Evolutionary conservation across 2,113 vertebrate genomes (phyloP), one percentile per base, ranked within the genome.

Genomic region (Dryoscopus gambensis): DNA sequence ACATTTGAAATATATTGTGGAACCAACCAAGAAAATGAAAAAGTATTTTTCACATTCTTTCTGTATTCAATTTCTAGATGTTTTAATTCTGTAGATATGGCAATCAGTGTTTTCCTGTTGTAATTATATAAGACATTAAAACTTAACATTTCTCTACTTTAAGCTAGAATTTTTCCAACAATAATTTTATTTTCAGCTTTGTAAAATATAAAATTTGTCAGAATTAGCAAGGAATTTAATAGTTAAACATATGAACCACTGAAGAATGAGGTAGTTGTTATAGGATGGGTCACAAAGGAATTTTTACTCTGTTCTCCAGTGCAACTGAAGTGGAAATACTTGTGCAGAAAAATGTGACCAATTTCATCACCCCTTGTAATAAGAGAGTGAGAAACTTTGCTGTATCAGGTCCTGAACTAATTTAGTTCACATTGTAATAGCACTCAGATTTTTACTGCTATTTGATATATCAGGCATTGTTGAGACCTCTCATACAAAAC

Each of bases 1-100:
- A 56, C 63, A 73, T 78, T 91, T 89, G 5, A 95, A 96, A 83
- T 84, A 60, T 37, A 80, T 60, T 79, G 13, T 46, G 44, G 86
- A 94, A 97, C 40, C 56, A 84, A 84, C 28, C 21, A 94, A 68
- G 92, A 90, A 95, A 82, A 69, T 15, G 18, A 57, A 69, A 84
- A 94, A 92, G 52, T 79, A 79, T 67, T 77, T 87, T 69, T 62
- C n/a, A 8, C 30, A n/a, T 60, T 80, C 19, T 65, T 85, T 89
- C 76, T 91, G n/a, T 33, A 33, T 71, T 62, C 22, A 9, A 70
- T 87, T 52, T 47, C 69, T 88, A 93, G 21, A 64, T 5, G 40
- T 93, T 89, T 59, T 62, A 65, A 81, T 86, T 84, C 47, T 20
- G 19, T 81, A 91, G 52, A 65, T 73, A 79, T 4, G 16, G 37